A percentile compares a stretch with the other conserved stretches of the same genome.
phyloP scores from a whole-genome alignment of 2,888 invertebrate genomes.

The Podabrus alpinus region DNA sequence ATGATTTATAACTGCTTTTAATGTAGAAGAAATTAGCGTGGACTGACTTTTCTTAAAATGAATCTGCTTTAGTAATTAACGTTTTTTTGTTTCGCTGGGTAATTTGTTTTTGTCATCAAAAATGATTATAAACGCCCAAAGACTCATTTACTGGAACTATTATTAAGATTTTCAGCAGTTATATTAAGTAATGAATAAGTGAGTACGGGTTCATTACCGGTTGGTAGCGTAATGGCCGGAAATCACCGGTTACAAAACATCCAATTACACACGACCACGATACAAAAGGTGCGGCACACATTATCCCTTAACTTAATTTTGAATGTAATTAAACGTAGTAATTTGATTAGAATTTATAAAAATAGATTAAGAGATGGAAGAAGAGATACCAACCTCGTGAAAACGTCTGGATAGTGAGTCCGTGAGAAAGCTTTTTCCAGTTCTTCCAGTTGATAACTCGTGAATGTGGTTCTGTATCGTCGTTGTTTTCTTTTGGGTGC shows the following conservation, averaged over 20 bases:
- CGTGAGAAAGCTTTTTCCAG: slow-evolving; percentile 95
- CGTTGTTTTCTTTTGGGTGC: slow-evolving; percentile 88
- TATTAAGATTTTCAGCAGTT: slow-evolving; percentile 34
- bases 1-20: background rate
- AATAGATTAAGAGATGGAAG: background rate
- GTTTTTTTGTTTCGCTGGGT: background rate
- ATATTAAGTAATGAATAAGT: slow-evolving; percentile 36
- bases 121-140: slow-evolving; percentile 16
- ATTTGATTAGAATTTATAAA: background rate
- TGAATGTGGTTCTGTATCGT: slow-evolving; percentile 91
- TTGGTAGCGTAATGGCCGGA: slow-evolving; percentile 44
- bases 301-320: slow-evolving; percentile 13
- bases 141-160: slow-evolving; percentile 25
- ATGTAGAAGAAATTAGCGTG: background rate
- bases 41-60: background rate
- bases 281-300: slow-evolving; percentile 34
- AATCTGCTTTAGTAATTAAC: background rate
- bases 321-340: slow-evolving; percentile 19
- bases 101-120: background rate
- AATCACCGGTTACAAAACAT: slow-evolving; percentile 43
- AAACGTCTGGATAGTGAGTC: slow-evolving; percentile 97
- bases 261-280: slow-evolving; percentile 37
- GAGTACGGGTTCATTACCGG: slow-evolving; percentile 41
- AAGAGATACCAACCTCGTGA: slow-evolving; percentile 86
- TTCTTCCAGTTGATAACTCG: slow-evolving; percentile 93